Percentiles rank a stretch among this genome's conserved stretches.
Evolutionary conservation across 2,888 invertebrate species (phyloP).

Genomic region (Erebia aethiops): DNA sequence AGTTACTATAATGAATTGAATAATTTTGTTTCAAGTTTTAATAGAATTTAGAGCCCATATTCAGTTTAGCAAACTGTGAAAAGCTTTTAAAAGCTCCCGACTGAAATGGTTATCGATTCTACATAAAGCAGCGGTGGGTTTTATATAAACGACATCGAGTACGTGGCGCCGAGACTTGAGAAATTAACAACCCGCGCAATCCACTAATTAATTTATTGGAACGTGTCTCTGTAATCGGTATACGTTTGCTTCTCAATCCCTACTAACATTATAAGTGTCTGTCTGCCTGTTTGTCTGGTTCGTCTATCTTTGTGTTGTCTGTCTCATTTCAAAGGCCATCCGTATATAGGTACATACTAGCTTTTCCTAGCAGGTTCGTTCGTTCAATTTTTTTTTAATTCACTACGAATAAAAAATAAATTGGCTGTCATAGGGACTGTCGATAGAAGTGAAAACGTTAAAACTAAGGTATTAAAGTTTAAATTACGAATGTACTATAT

Average conservation of each 20-base stretch:
- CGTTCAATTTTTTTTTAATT: too few relatives aligned
- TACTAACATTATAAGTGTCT: too few relatives aligned
- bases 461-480: too few relatives aligned
- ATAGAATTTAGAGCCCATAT: background rate
- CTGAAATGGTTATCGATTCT: slow-evolving; percentile 14
- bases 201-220: slow-evolving; percentile 28
- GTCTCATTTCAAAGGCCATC: too few relatives aligned
- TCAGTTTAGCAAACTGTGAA: background rate
- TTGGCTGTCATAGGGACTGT: too few relatives aligned
- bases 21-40: background rate
- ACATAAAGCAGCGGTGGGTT: slow-evolving; percentile 5
- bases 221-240: slow-evolving; percentile 19
- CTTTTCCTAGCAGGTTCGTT: too few relatives aligned
- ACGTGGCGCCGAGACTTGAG: background rate
- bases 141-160: slow-evolving; percentile 8
- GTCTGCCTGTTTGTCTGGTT: too few relatives aligned
- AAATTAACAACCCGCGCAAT: slow-evolving; percentile 20
- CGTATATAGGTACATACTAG: too few relatives aligned
- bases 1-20: background rate
- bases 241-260: background rate
- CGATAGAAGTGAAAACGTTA: too few relatives aligned
- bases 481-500: too few relatives aligned
- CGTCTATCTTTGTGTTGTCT: too few relatives aligned
- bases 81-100: slow-evolving; percentile 4
- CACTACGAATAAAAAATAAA: too few relatives aligned